Conservation (phyloP, 2,113 vertebrate species). For the Benitochromis conjunctus region DNA sequence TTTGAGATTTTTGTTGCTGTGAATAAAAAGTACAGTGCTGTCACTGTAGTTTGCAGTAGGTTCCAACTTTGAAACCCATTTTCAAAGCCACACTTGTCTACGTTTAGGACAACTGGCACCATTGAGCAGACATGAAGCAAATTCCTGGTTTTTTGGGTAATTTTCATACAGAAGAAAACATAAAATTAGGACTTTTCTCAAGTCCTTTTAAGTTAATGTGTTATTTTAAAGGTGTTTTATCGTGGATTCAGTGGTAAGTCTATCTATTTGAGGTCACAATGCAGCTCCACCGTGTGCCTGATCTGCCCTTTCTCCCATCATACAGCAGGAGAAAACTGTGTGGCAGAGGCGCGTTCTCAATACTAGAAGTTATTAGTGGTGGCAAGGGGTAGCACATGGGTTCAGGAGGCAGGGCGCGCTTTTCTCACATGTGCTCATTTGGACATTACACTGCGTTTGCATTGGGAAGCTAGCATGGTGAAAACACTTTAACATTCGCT, state of each 20-base stretch:
- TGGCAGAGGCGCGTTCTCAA: background rate
- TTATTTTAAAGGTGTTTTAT: background rate
- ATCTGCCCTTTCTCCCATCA: background rate
- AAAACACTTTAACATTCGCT: too few species aligned
- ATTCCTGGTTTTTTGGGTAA: background rate
- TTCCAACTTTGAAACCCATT: background rate
- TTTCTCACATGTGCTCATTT: background rate
- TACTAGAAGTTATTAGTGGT: background rate
- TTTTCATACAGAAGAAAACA: background rate
- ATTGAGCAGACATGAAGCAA: background rate
- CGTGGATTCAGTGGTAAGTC: background rate
- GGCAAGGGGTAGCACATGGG: background rate
- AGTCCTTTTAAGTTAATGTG: background rate
- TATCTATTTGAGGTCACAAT: background rate
- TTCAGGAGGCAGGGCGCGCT: background rate
- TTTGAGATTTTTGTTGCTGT: background rate
- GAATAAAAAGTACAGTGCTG: background rate
- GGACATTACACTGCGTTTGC: background rate
- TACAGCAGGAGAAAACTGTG: background rate
- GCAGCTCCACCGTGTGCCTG: background rate
- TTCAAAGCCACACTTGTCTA: background rate
- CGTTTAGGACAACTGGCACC: background rate
- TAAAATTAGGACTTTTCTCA: background rate
- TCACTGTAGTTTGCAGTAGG: background rate
- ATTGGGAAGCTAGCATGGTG: background rate